Evolutionary conservation across 1,140 invertebrate genomes (phyloP).

Genomic region (Choristoneura fumiferana): DNA sequence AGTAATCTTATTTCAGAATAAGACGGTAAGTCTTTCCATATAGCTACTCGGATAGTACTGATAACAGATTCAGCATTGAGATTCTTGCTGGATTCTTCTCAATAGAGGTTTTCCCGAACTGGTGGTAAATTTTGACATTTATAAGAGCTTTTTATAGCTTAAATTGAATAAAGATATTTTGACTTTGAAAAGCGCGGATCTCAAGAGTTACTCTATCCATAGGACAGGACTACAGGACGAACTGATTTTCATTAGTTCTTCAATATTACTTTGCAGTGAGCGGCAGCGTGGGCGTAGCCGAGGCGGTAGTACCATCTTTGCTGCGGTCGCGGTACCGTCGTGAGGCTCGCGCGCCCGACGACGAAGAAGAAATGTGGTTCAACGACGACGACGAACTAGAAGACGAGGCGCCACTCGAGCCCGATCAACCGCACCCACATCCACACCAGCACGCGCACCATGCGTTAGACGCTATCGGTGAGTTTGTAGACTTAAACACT

Average conservation of each 20-base stretch:
- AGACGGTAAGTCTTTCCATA: too few species aligned
- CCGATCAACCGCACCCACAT: conserved; percentile 64
- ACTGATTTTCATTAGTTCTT: conserved; percentile 15
- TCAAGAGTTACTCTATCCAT: too few species aligned
- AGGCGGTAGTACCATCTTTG: conserved; percentile 85
- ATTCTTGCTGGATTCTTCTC: too few species aligned
- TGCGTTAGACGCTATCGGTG: conserved; percentile 46
- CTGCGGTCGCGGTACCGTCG: conserved; percentile 90
- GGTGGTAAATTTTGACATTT: too few species aligned
- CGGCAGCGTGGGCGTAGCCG: conserved; percentile 62
- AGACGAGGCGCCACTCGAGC: conserved; percentile 82
- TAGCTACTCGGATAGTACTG: too few species aligned
- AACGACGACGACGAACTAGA: conserved; percentile 97
- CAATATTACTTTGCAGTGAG: conserved; percentile 41
- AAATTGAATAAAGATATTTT: too few species aligned
- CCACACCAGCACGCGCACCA: conserved; percentile 55
- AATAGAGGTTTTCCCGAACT: too few species aligned
- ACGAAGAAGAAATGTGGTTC: conserved; percentile 99
- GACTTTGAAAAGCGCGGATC: too few species aligned
- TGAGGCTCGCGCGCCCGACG: conserved; percentile 95
- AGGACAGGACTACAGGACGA: too few species aligned
- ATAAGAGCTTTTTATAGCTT: too few species aligned
- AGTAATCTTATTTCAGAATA: too few species aligned
- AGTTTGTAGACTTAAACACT: conserved; percentile 5
- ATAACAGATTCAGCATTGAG: too few species aligned